A percentile compares a stretch with the other conserved stretches of the same genome.
Conservation (phyloP, 2,888 invertebrate species). For the Lydus trimaculatus region DNA sequence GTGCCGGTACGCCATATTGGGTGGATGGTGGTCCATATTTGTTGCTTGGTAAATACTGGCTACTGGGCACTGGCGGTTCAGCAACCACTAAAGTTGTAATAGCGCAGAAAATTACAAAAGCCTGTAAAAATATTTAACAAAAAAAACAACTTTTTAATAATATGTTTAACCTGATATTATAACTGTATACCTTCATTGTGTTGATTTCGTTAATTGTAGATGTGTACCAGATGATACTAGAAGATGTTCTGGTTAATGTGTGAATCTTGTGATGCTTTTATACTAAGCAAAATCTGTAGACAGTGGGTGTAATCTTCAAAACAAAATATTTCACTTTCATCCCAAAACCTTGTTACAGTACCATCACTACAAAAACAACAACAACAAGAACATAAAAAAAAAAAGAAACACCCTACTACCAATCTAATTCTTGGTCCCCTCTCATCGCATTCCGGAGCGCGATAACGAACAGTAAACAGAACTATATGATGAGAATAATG, state of each 20-base stretch:
- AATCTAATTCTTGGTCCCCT: conserved; percentile 25
- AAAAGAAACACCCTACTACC: conserved; percentile 40
- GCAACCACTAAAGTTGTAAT: conserved; percentile 50
- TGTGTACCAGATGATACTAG: conserved; percentile 32
- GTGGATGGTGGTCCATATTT: conserved; percentile 47
- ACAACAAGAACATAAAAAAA: not conserved
- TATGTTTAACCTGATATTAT: not conserved
- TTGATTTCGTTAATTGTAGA: conserved; percentile 8
- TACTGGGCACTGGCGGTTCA: conserved; percentile 57
- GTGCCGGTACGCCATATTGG: conserved; percentile 41
- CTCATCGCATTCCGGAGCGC: conserved; percentile 19
- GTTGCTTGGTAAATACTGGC: conserved; percentile 54
- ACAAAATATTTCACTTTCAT: conserved; percentile 55
- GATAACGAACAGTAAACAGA: conserved; percentile 18
- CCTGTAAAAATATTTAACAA: conserved; percentile 37
- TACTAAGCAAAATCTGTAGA: conserved; percentile 46
- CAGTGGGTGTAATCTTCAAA: conserved; percentile 52
- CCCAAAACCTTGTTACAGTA: conserved; percentile 53
- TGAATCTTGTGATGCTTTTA: conserved; percentile 50
- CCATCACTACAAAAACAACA: conserved; percentile 42
- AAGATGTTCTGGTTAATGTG: conserved; percentile 44
- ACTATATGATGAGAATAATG: conserved; percentile 20
- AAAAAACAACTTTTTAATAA: conserved; percentile 5
- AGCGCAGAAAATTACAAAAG: conserved; percentile 43
- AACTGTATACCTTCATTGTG: conserved; percentile 23